Conservation (phyloP, 2,888 invertebrate species). For the Drosophila multiciliata region DNA sequence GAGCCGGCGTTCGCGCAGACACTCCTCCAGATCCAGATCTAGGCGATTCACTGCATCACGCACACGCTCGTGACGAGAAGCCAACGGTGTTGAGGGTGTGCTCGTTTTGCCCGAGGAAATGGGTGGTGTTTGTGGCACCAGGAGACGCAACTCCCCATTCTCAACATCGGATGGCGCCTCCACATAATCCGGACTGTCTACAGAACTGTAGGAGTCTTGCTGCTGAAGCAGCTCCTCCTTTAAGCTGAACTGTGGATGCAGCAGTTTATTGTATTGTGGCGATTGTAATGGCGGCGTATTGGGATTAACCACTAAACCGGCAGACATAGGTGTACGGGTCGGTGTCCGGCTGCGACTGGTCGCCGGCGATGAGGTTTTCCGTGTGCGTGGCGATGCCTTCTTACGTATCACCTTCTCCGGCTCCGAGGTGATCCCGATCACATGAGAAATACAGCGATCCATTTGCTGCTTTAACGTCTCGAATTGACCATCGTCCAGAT, state of each 20-base stretch:
- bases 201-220: slow-evolving; percentile 63
- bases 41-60: slow-evolving; percentile 86
- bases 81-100: slow-evolving; percentile 75
- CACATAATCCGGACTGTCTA: slow-evolving; percentile 77
- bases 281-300: slow-evolving; percentile 74
- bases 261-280: slow-evolving; percentile 82
- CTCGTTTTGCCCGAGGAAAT: slow-evolving; percentile 36
- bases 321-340: slow-evolving; percentile 85
- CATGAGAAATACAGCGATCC: slow-evolving; percentile 94
- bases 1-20: slow-evolving; percentile 86
- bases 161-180: slow-evolving; percentile 60
- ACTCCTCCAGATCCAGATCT: slow-evolving; percentile 88
- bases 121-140: slow-evolving; percentile 79
- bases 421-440: slow-evolving; percentile 89
- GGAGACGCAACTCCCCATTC: slow-evolving; percentile 75
- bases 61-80: slow-evolving; percentile 85
- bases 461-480: slow-evolving; percentile 91
- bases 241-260: slow-evolving; percentile 84
- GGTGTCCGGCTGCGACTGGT: slow-evolving; percentile 84
- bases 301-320: slow-evolving; percentile 80
- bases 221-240: slow-evolving; percentile 82
- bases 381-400: slow-evolving; percentile 84
- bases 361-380: slow-evolving; percentile 84
- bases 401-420: slow-evolving; percentile 84
- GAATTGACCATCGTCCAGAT: slow-evolving; percentile 91